Base-by-base conservation (phyloP, 2,888 invertebrate genomes). In the Epirrhoe alternata region DNA sequence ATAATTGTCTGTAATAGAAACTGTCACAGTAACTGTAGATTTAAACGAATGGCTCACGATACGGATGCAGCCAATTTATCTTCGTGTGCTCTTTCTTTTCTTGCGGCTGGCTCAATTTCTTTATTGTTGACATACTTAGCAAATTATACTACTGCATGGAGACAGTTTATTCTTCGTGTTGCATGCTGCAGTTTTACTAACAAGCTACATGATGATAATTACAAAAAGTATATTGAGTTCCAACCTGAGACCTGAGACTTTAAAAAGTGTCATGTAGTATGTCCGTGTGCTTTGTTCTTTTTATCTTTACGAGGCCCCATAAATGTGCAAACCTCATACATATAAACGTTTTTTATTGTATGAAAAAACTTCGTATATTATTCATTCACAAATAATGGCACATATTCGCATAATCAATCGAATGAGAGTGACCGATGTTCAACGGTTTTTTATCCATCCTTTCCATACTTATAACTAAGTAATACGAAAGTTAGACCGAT, bases 11-110 rank as follows among this genome's bases (percentile, higher is more conserved):
- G 71, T 74, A 83, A 82, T 79, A 75, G 77, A 74, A 75, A 69
- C 78, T 83, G 84, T 85, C 81, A 78, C 75, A 73, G 77, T 74
- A 69, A 74, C 70, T 77, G 79, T 81, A 77, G 78, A 84, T 80
- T 79, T 70, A 82, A 81, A 85, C 76, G 78, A 81, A 84, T 83
- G 77, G 77, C 65, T 61, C 77, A 74, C 72, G 73, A 74, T 73
- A 73, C 81, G 88, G 88, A 88, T 82, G 86, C 77, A 68, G 77
- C 74, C 86, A 88, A 88, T 88, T 87, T 83, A 80, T 77, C 74
- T 76, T 74, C 64, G 68, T 74, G 71, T 56, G 67, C 47, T 64
- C 68, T 67, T 69, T 69, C 69, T 69, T 70, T 70, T 73, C 67
- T 60, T 68, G 47, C 42, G 74, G 72, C 76, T 77, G 70, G 51